phyloP scores from a whole-genome alignment of 1,140 invertebrate genomes.

The Scaptodrosophila lebanonensis region DNA sequence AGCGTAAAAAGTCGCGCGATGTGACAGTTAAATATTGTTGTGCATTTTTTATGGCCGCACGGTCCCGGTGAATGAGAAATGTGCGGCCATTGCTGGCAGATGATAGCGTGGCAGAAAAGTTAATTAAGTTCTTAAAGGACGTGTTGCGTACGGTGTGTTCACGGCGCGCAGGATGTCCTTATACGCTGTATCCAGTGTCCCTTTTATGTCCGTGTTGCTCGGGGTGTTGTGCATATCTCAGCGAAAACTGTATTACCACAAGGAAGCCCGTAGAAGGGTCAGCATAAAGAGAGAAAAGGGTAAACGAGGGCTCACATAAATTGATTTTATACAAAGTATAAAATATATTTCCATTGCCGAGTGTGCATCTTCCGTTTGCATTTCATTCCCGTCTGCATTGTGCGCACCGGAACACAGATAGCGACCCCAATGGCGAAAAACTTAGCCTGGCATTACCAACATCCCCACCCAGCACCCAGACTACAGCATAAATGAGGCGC shows the following conservation, averaged over 20 bases:
- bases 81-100: conserved; percentile 13
- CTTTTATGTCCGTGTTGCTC: conserved; percentile 1
- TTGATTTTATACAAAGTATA: conserved; percentile 59
- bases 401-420: background rate
- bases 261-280: background rate
- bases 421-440: conserved; percentile 12
- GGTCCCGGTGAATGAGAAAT: conserved; percentile 14
- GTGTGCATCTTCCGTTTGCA: conserved; percentile 20
- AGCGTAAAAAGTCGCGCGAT: conserved; percentile 63
- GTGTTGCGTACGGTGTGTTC: conserved; percentile 26
- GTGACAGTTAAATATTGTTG: conserved; percentile 67
- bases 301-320: conserved; percentile 38
- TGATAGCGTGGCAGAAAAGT: conserved; percentile 24
- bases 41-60: conserved; percentile 41
- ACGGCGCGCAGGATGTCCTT: conserved; percentile 3
- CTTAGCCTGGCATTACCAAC: conserved; percentile 19
- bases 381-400: conserved; percentile 30
- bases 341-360: conserved; percentile 43
- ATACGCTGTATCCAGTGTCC: conserved; percentile 1
- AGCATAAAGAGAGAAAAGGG: background rate
- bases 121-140: conserved; percentile 53
- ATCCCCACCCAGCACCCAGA: no score
- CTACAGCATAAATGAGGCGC: no score
- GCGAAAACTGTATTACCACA: conserved; percentile 17
- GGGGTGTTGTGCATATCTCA: conserved; percentile 40